These are phyloP conservation scores for Pangasius sanitwongsei DNA, from an alignment of 2,797 vertebrate genomes.

Conservation along the genomic window DNA sequence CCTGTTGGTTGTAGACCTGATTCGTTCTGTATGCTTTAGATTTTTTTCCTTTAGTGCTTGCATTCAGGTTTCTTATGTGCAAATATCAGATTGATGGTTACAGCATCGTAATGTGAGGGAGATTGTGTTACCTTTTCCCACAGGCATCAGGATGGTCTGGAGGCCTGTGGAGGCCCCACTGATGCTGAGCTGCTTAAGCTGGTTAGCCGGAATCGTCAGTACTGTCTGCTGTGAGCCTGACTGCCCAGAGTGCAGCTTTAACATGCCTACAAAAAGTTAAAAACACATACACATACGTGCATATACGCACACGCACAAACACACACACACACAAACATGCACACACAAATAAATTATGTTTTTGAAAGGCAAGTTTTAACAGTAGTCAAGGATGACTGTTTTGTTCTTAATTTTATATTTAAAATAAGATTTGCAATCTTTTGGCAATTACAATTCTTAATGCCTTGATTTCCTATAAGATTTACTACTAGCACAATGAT, in stretches of 20 bases:
- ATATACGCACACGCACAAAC: too few relatives aligned
- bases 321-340: not conserved
- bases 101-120: not conserved
- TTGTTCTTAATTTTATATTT: not conserved
- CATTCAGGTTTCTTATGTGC: not conserved
- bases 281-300: not conserved
- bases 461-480: not conserved
- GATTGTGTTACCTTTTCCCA: constrained; percentile 84
- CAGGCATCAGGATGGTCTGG: constrained; percentile 93
- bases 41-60: not conserved
- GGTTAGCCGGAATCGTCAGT: constrained; percentile 90
- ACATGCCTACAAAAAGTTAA: constrained; percentile 76
- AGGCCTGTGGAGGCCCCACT: constrained; percentile 80
- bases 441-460: not conserved
- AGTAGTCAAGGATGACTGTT: too few relatives aligned
- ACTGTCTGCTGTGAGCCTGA: constrained; percentile 90
- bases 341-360: not conserved
- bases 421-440: not conserved
- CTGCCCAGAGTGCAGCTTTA: constrained; percentile 91
- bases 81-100: not conserved
- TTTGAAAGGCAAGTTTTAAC: not conserved
- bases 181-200: constrained; percentile 90
- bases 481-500: not conserved
- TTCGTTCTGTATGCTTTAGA: not conserved
- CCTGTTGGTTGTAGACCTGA: not conserved